phyloP scores from a whole-genome alignment of 2,797 vertebrate genomes.

The Catharus ustulatus region DNA sequence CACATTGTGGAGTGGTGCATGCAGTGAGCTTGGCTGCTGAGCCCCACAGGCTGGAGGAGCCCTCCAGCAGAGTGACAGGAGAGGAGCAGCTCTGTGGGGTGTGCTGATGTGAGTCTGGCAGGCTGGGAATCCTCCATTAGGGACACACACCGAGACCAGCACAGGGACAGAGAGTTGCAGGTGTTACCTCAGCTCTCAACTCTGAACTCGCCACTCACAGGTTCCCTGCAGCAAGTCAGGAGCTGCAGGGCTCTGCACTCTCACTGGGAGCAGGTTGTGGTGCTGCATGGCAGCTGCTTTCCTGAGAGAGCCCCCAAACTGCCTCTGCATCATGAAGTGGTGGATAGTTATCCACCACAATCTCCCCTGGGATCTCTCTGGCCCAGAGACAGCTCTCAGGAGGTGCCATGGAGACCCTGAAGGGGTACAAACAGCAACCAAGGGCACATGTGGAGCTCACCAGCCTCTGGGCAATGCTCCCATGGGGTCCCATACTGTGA shows the following conservation, averaged over 20 bases:
- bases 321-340: fast-evolving
- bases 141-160: fast-evolving
- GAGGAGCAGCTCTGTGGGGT: neutral
- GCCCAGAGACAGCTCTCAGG: neutral
- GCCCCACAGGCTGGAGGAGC: neutral
- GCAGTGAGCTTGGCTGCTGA: neutral
- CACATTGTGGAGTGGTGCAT: fast-evolving
- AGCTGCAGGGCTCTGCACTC: neutral
- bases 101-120: neutral
- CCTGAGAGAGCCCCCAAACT: fast-evolving
- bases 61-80: fast-evolving
- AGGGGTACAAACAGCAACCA: fast-evolving
- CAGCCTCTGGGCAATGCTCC: neutral
- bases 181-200: neutral
- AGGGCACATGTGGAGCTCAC: fast-evolving
- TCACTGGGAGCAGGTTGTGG: fast-evolving
- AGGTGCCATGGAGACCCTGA: neutral
- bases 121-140: neutral
- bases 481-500: fast-evolving
- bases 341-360: neutral
- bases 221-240: neutral
- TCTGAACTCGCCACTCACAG: fast-evolving
- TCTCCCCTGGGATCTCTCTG: neutral
- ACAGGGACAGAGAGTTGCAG: neutral
- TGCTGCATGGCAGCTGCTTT: neutral